Conservation (phyloP, 2,797 vertebrate genomes). For the Arremon aurantiirostris region DNA sequence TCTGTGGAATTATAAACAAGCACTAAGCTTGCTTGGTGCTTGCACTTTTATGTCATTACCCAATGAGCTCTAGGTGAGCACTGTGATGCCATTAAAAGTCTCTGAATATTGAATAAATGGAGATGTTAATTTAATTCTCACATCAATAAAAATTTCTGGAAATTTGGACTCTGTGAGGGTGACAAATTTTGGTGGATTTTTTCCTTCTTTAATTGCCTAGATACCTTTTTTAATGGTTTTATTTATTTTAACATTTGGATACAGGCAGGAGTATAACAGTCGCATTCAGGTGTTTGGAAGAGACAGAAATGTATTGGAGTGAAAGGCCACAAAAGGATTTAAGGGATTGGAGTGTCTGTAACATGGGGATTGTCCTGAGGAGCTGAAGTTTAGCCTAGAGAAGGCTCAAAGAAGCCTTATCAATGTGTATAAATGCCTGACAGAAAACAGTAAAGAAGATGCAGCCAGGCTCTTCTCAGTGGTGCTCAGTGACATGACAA, state of each 20-base stretch:
- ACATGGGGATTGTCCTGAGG: rapidly evolving
- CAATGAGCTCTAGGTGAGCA: not conserved
- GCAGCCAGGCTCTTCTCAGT: not conserved
- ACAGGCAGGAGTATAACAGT: not conserved
- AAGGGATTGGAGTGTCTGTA: not conserved
- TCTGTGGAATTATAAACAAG: not conserved
- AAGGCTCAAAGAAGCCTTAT: not conserved
- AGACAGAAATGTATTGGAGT: not conserved
- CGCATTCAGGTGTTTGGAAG: not conserved
- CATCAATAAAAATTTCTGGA: not conserved
- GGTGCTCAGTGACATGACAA: not conserved
- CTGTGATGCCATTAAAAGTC: not conserved
- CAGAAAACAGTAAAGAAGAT: not conserved
- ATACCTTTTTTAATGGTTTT: not conserved
- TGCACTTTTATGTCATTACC: not conserved
- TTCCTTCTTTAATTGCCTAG: not conserved
- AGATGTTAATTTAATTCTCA: not conserved
- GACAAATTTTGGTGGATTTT: not conserved
- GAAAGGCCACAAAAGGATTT: not conserved
- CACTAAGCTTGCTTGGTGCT: not conserved
- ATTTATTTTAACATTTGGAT: not conserved
- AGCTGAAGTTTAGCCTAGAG: not conserved
- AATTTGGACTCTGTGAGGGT: not conserved
- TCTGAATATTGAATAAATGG: not conserved
- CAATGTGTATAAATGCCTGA: not conserved